Conservation (phyloP, 2,797 vertebrate genomes). For the Zalophus californianus region DNA sequence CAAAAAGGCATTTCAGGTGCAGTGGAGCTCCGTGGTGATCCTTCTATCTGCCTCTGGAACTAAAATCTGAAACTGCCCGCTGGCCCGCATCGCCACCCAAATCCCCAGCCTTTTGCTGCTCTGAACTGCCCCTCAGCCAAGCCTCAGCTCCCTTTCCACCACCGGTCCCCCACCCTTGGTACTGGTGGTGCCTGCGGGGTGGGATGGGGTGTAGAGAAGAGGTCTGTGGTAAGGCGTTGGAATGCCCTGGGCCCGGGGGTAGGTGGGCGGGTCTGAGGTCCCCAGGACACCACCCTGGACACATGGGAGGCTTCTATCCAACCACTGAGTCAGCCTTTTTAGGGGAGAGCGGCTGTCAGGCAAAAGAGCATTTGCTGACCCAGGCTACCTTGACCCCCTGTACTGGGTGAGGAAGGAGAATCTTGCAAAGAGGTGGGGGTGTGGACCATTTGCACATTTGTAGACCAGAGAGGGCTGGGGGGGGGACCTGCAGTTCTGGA, state of each 20-base stretch:
- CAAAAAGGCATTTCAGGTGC: background rate
- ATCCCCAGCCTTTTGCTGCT: background rate
- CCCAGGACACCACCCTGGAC: background rate
- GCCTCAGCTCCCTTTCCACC: background rate
- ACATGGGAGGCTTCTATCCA: background rate
- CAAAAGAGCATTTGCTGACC: background rate
- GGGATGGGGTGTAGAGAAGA: background rate
- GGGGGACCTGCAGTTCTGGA: background rate
- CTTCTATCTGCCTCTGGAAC: background rate
- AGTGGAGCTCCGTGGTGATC: fast-evolving
- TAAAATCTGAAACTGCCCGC: fast-evolving
- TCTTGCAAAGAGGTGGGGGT: background rate
- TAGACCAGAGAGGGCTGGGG: background rate
- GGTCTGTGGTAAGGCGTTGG: background rate
- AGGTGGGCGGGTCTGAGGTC: fast-evolving
- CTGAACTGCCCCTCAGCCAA: too few species aligned
- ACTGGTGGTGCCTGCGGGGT: fast-evolving
- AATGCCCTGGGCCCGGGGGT: fast-evolving
- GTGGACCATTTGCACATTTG: too few species aligned
- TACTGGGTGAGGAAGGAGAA: background rate
- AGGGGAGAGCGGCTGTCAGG: background rate
- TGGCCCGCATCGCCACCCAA: fast-evolving
- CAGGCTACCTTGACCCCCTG: background rate
- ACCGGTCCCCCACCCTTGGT: background rate
- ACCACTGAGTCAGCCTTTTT: background rate